These are phyloP conservation scores for Rhinogobius similis DNA, from an alignment of 2,113 vertebrate species.

Conservation along the genomic window DNA sequence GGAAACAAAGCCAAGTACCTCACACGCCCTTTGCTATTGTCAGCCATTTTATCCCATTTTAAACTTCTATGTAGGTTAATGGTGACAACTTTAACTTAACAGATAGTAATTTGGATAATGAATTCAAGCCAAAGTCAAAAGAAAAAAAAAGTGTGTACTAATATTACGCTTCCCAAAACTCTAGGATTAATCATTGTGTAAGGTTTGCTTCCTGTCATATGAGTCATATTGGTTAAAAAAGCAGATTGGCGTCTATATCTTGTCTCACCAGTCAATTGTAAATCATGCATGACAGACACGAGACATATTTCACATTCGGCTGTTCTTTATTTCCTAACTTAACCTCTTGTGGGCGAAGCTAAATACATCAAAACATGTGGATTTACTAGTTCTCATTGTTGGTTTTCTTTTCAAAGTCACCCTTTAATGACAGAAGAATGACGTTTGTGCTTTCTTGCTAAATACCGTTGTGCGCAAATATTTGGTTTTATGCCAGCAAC, in stretches of 20 bases:
- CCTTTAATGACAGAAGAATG: constrained; percentile 19
- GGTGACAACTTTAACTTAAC: not conserved
- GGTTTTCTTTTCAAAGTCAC: constrained; percentile 14
- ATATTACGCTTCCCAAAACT: not conserved
- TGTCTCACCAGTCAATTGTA: constrained; percentile 31
- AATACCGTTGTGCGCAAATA: constrained; percentile 23
- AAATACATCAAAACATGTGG: constrained; percentile 44
- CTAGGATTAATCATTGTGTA: not conserved
- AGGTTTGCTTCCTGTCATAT: constrained; percentile 25
- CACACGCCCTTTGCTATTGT: constrained; percentile 23
- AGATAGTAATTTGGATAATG: not conserved
- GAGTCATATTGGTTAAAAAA: constrained; percentile 46
- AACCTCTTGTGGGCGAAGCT: constrained; percentile 9
- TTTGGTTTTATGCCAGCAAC: constrained; percentile 38
- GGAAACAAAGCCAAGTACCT: constrained; percentile 10
- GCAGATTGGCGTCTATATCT: constrained; percentile 24
- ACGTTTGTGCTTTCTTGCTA: constrained; percentile 24
- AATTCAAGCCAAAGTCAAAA: not conserved
- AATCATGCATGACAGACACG: constrained; percentile 27
- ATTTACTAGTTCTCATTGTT: constrained; percentile 53
- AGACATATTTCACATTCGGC: constrained; percentile 15
- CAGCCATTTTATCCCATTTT: constrained; percentile 6
- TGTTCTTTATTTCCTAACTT: not conserved
- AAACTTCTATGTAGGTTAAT: constrained; percentile 3
- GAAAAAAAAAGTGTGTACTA: not conserved